Conservation (phyloP, 2,888 invertebrate genomes). For the Melanophora roralis region DNA sequence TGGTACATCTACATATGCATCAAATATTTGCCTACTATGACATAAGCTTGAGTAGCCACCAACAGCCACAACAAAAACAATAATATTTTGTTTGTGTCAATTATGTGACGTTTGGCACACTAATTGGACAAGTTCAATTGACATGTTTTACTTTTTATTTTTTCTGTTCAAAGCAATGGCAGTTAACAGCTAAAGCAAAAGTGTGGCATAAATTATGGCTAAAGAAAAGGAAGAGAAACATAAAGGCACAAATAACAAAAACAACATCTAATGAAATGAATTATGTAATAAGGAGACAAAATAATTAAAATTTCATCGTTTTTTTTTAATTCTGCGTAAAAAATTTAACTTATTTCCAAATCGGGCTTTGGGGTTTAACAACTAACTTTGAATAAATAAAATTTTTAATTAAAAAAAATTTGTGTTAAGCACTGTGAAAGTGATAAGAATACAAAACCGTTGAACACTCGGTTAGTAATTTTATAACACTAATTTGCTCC, state of each 20-base stretch:
- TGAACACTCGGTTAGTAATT: too few relatives aligned
- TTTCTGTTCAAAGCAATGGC: not conserved
- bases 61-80: not conserved
- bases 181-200: not conserved
- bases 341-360: too few relatives aligned
- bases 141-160: slow-evolving; percentile 46
- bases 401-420: too few relatives aligned
- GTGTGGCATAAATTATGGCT: slow-evolving; percentile 28
- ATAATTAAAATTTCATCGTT: not conserved
- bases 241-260: not conserved
- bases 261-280: not conserved
- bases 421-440: too few relatives aligned
- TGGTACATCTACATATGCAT: too few relatives aligned
- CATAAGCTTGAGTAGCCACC: too few relatives aligned
- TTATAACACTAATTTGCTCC: too few relatives aligned
- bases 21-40: too few relatives aligned
- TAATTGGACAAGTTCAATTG: slow-evolving; percentile 62
- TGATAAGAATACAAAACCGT: too few relatives aligned
- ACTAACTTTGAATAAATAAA: too few relatives aligned
- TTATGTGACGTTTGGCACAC: slow-evolving; percentile 62
- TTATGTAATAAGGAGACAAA: not conserved
- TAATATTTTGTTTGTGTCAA: slow-evolving; percentile 51
- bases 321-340: too few relatives aligned
- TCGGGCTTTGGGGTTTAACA: too few relatives aligned
- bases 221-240: slow-evolving; percentile 3